These are phyloP conservation scores for Chymomyza caudatula DNA, from an alignment of 2,888 invertebrate genomes.

Conservation along the genomic window DNA sequence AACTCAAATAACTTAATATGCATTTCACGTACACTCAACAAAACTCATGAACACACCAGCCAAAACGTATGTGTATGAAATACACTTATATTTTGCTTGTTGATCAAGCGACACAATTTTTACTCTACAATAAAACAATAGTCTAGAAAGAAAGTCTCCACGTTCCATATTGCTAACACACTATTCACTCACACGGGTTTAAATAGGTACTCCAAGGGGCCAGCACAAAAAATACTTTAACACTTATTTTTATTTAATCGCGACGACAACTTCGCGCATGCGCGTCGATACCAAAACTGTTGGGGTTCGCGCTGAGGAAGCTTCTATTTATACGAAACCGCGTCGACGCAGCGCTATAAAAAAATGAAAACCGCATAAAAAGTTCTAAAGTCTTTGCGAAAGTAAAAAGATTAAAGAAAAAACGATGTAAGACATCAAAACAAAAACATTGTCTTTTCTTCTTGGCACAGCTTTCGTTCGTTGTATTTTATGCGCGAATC, in stretches of 20 bases:
- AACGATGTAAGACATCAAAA: constrained; percentile 35
- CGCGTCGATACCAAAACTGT: constrained; percentile 67
- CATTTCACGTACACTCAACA: constrained; percentile 42
- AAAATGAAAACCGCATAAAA: constrained; percentile 21
- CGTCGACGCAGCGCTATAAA: constrained; percentile 31
- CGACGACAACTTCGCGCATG: constrained; percentile 44
- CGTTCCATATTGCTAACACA: constrained; percentile 6
- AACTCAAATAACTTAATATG: constrained; percentile 31
- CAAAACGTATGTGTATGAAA: constrained; percentile 29
- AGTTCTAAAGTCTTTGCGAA: constrained; percentile 41
- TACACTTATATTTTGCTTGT: constrained; percentile 31
- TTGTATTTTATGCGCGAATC: constrained; percentile 35
- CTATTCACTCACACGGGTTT: constrained; percentile 34
- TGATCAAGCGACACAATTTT: constrained; percentile 29
- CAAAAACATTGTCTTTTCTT: constrained; percentile 34
- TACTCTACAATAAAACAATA: constrained; percentile 16
- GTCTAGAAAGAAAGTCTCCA: constrained; percentile 46
- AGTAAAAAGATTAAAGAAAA: constrained; percentile 13
- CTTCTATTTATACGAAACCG: constrained; percentile 67
- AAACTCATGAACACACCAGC: constrained; percentile 8
- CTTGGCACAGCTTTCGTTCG: background rate
- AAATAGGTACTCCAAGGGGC: constrained; percentile 22
- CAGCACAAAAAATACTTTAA: constrained; percentile 2
- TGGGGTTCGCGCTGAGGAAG: constrained; percentile 50
- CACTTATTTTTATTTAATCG: constrained; percentile 8